These are phyloP conservation scores for Cerceris rybyensis DNA, from an alignment of 2,888 invertebrate genomes.

Conservation along the genomic window DNA sequence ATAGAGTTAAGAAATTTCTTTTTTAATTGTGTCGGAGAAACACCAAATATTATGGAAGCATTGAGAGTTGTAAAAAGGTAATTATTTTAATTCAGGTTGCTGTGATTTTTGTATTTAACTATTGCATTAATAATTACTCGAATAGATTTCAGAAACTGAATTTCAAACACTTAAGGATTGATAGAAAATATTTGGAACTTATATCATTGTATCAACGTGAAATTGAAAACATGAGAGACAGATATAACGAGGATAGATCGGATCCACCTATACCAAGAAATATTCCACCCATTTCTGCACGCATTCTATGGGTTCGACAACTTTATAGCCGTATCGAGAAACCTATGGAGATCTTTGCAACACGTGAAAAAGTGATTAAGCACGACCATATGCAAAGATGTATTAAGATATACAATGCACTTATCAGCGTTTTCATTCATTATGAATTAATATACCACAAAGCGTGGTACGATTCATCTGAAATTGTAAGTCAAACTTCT, in stretches of 20 bases:
- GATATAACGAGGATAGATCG: slow-evolving; percentile 90
- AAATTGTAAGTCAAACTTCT: slow-evolving; percentile 84
- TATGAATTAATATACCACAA: slow-evolving; percentile 92
- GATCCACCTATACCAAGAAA: slow-evolving; percentile 89
- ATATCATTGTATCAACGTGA: slow-evolving; percentile 87
- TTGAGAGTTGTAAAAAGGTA: slow-evolving; percentile 80
- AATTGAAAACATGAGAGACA: slow-evolving; percentile 88
- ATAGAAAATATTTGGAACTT: slow-evolving; percentile 89
- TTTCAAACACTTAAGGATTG: slow-evolving; percentile 88
- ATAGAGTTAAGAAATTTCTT: slow-evolving; percentile 89
- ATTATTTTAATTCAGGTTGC: background rate
- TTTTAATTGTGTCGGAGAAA: slow-evolving; percentile 82
- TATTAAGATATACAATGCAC: slow-evolving; percentile 90
- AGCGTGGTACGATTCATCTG: slow-evolving; percentile 90
- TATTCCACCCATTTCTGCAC: slow-evolving; percentile 91
- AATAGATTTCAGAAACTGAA: slow-evolving; percentile 88
- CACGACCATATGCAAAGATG: slow-evolving; percentile 88
- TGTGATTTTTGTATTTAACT: background rate
- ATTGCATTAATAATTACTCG: background rate
- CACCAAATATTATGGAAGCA: slow-evolving; percentile 79
- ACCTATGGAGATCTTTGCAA: slow-evolving; percentile 87
- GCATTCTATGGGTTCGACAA: slow-evolving; percentile 92
- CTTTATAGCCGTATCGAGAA: slow-evolving; percentile 88
- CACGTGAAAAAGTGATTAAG: slow-evolving; percentile 82
- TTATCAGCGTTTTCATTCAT: slow-evolving; percentile 90